phyloP scores from a whole-genome alignment of 1,140 invertebrate species.

The Coenobita brevimanus region DNA sequence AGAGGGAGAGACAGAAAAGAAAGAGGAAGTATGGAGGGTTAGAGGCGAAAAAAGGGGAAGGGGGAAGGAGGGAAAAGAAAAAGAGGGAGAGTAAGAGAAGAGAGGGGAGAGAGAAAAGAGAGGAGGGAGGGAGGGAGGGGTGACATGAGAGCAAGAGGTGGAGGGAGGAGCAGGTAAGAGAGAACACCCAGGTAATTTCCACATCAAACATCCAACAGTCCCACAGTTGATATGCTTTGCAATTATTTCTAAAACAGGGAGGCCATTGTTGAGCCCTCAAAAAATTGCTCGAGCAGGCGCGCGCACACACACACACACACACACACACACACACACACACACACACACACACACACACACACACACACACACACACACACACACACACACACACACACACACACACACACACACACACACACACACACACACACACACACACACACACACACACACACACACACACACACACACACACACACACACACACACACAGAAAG shows the following conservation, averaged over 20 bases:
- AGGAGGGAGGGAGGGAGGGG: not conserved
- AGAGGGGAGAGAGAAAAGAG: not conserved
- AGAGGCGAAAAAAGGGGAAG: not conserved
- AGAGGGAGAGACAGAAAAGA: not conserved
- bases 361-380: not conserved
- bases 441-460: slow-evolving; percentile 10
- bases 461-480: slow-evolving; percentile 34
- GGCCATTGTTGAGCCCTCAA: not conserved
- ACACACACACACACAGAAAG: too few species aligned
- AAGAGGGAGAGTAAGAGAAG: not conserved
- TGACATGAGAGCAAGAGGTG: not conserved
- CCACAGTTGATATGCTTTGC: too few species aligned
- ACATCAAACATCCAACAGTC: not conserved
- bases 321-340: not conserved
- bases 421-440: not conserved
- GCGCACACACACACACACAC: slow-evolving; percentile 9
- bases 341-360: not conserved
- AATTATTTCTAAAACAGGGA: not conserved
- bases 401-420: slow-evolving; percentile 5
- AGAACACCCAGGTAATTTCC: not conserved
- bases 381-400: slow-evolving; percentile 2
- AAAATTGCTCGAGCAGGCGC: not conserved
- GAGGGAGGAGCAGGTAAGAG: not conserved
- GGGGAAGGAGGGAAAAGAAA: not conserved
- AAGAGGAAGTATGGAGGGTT: not conserved